phyloP scores from a whole-genome alignment of 2,888 invertebrate species.

The Patella depressa region DNA sequence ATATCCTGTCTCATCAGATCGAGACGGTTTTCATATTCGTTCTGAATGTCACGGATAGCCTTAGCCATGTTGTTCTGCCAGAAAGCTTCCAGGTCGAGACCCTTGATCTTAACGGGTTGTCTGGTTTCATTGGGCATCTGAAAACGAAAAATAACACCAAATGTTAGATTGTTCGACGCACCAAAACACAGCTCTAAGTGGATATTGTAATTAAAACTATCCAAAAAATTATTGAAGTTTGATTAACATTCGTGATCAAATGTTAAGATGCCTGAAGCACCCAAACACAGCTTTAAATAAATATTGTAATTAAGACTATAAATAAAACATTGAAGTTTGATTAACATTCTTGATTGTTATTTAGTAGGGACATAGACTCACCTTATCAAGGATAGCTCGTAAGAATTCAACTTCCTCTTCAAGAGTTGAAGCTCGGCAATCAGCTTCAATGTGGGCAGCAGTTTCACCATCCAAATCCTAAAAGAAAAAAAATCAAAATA shows the following conservation, averaged over 20 bases:
- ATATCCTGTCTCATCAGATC: slow-evolving; percentile 68
- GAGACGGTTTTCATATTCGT: slow-evolving; percentile 71
- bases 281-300: too few species aligned
- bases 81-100: slow-evolving; percentile 71
- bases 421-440: slow-evolving; percentile 71
- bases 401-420: slow-evolving; percentile 73
- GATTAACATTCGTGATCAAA: too few species aligned
- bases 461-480: slow-evolving; percentile 73
- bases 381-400: slow-evolving; percentile 64
- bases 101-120: slow-evolving; percentile 39
- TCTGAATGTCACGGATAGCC: slow-evolving; percentile 72
- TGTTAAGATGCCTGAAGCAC: too few species aligned
- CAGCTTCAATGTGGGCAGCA: slow-evolving; percentile 72
- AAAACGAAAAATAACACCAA: background rate
- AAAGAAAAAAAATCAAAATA: slow-evolving; percentile 13
- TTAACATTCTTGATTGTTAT: too few species aligned
- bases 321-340: too few species aligned
- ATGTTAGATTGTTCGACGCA: too few species aligned
- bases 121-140: slow-evolving; percentile 26
- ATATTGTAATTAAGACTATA: too few species aligned
- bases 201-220: too few species aligned
- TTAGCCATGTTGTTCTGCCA: slow-evolving; percentile 73
- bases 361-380: background rate
- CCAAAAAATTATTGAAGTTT: too few species aligned
- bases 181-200: too few species aligned